Evolutionary conservation across 2,113 vertebrate species (phyloP).

Genomic region (Passer montanus): DNA sequence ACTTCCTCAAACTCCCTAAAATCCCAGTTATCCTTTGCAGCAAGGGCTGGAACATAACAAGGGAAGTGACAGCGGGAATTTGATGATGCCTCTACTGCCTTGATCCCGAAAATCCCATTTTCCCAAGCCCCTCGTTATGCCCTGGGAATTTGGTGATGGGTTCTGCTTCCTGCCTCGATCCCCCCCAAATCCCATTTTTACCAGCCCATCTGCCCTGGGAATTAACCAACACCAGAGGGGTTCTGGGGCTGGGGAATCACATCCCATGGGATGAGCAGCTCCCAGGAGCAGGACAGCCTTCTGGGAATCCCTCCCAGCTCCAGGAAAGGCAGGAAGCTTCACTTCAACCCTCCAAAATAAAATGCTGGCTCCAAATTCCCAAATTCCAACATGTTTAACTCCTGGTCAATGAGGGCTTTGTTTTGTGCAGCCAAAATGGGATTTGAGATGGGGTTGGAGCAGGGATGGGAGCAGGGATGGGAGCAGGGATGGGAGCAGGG

Average conservation of each 20-base stretch:
- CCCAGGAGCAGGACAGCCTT: not conserved
- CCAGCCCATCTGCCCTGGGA: not conserved
- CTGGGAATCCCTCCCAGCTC: not conserved
- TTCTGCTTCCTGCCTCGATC: not conserved
- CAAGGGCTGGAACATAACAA: rapidly evolving
- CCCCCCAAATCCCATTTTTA: not conserved
- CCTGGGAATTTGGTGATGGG: not conserved
- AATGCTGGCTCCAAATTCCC: not conserved
- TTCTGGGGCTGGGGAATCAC: not conserved
- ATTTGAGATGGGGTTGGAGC: rapidly evolving
- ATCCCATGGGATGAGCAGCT: not conserved
- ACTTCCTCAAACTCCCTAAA: not conserved
- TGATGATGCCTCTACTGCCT: not conserved
- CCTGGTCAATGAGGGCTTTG: not conserved
- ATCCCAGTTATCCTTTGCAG: not conserved
- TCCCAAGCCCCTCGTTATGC: not conserved
- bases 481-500: rapidly evolving
- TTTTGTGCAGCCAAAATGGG: not conserved
- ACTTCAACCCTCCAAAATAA: not conserved
- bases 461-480: rapidly evolving
- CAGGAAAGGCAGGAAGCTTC: not conserved
- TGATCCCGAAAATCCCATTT: not conserved
- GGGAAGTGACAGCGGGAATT: not conserved
- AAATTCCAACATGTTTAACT: not conserved
- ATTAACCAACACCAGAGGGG: rapidly evolving